Conservation (phyloP, 2,888 invertebrate genomes). For the Polymixis lichenea region DNA sequence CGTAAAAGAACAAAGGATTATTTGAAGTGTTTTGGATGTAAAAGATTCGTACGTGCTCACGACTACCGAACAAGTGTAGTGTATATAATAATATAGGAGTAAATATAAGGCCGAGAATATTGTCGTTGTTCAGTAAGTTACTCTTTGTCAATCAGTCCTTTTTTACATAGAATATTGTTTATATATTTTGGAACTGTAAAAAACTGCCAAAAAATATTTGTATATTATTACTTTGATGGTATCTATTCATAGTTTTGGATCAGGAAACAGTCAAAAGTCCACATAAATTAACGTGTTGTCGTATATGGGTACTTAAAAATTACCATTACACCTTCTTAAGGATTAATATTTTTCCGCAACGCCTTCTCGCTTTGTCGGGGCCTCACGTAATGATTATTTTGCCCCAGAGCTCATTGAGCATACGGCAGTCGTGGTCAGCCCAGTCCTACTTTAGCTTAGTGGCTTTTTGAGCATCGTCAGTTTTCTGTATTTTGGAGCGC, state of each 20-base stretch:
- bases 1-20: conserved; percentile 63
- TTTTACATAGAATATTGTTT: conserved; percentile 7
- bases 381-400: too few relatives aligned
- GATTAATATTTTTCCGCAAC: too few relatives aligned
- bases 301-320: neutral
- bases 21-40: conserved; percentile 54
- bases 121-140: neutral
- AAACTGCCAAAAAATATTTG: neutral
- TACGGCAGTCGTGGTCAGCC: too few relatives aligned
- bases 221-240: neutral
- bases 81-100: conserved; percentile 7
- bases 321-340: neutral
- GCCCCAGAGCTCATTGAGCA: too few relatives aligned
- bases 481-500: neutral
- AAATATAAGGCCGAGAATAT: conserved; percentile 11
- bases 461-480: neutral
- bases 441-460: neutral
- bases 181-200: neutral
- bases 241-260: too few relatives aligned
- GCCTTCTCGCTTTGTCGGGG: too few relatives aligned
- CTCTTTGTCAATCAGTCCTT: conserved; percentile 8
- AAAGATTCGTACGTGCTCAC: conserved; percentile 34
- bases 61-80: conserved; percentile 10
- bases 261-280: neutral
- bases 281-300: too few relatives aligned